Base-by-base conservation (phyloP, 2,888 invertebrate species). In the Sphaerophoria taeniata region DNA sequence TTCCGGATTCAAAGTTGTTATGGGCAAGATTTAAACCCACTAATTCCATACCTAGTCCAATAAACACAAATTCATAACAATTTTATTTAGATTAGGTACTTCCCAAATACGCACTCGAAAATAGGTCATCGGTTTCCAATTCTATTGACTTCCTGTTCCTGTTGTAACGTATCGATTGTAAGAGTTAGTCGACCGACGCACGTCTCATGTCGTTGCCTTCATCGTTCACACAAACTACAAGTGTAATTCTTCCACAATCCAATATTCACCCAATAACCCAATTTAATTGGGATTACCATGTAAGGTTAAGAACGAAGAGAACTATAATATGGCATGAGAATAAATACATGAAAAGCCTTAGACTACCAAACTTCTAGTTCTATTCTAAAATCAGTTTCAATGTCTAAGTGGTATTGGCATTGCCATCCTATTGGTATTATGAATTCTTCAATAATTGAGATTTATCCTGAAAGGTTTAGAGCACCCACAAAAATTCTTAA, bases 31-130 rank as follows among this genome's bases (percentile, higher is more conserved):
- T 56, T n/a, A 12, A 63, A 65, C 34, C 65, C 14, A 51, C 67
- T 69, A 67, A 75, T 69, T 58, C 58, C 39, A 49, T 56, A n/a
- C n/a, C n/a, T n/a, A n/a, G 33, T 58, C 67, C 51, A 73, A 55
- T 55, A 12, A 63, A 55, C 73, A 63, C 55, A 45, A 67, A 75
- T 60, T 67, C 36, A 56, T 31, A 76, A 51, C 14, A 39, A 45
- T 16, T 53, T 67, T 43, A 55, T 71, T 58, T 63, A 14, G 24
- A 24, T 24, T 24, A 24, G 24, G 24, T 24, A 24, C 24, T 24
- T 24, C 24, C 24, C 24, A 24, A 24, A 24, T 24, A 24, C 24
- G 24, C 2, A 24, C 24, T 24, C 63, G 14, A 47, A 9, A 47
- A 9, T 39, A 34, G 60, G 43, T 51, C 55, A 49, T 60, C n/a